phyloP scores from a whole-genome alignment of 2,113 vertebrate species.

The Anguilla japonica region DNA sequence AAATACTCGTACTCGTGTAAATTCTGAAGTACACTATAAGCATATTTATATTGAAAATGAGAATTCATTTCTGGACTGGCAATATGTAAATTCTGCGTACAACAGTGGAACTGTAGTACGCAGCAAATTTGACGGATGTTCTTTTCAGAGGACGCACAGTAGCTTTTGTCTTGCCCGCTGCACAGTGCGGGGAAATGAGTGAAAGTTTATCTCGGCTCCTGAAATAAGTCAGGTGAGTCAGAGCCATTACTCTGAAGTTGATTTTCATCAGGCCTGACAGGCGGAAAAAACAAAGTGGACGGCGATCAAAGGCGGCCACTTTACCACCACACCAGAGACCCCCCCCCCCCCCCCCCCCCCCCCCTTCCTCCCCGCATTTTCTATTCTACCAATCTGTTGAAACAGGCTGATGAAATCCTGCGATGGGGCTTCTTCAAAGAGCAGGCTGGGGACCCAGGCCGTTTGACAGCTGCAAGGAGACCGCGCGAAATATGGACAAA shows the following conservation, averaged over 20 bases:
- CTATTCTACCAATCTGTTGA: conserved; percentile 37
- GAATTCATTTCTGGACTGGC: too few relatives aligned
- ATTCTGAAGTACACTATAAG: not conserved
- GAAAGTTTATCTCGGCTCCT: not conserved
- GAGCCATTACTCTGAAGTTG: conserved; percentile 29
- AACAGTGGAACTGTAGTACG: too few relatives aligned
- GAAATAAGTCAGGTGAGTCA: conserved; percentile 42
- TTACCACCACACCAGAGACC: conserved; percentile 27
- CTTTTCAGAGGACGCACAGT: not conserved
- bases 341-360: too few relatives aligned
- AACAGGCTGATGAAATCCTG: conserved; percentile 4
- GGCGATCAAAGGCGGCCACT: conserved; percentile 26
- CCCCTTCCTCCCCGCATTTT: conserved; percentile 13
- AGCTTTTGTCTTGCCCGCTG: not conserved
- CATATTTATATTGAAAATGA: not conserved
- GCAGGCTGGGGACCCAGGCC: not conserved
- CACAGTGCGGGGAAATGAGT: not conserved
- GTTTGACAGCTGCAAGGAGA: not conserved
- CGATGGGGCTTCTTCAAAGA: not conserved
- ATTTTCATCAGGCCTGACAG: conserved; percentile 17
- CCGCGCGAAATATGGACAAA: not conserved
- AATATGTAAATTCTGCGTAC: too few relatives aligned
- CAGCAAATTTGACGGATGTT: too few relatives aligned
- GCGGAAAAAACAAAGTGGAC: conserved; percentile 16
- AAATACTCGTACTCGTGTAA: not conserved